These are phyloP conservation scores for Priocnemis perturbator DNA, from an alignment of 2,888 invertebrate species.

Conservation along the genomic window DNA sequence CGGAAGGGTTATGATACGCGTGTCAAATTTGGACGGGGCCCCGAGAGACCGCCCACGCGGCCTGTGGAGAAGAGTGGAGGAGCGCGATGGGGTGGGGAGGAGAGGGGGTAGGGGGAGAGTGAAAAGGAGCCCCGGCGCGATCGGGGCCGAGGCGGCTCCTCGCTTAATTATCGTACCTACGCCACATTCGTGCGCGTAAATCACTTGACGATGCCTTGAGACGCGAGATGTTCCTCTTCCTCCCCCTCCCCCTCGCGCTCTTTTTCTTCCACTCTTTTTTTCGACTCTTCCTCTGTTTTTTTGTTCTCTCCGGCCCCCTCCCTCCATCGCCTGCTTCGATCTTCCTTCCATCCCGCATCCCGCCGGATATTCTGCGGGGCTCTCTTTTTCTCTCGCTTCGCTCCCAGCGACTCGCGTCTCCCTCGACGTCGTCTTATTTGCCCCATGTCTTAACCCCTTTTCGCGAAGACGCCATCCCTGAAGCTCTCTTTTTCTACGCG, in stretches of 20 bases:
- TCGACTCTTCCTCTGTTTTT: conserved; percentile 18
- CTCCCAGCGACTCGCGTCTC: background rate
- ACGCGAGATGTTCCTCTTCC: conserved; percentile 38
- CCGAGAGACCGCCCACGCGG: conserved; percentile 69
- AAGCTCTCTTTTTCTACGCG: background rate
- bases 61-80: conserved; percentile 37
- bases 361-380: background rate
- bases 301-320: conserved; percentile 10
- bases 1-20: conserved; percentile 70
- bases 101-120: conserved; percentile 32
- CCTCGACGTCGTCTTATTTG: conserved; percentile 49
- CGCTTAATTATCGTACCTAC: conserved; percentile 72
- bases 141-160: conserved; percentile 60
- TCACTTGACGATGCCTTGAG: conserved; percentile 65
- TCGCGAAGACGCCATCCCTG: conserved; percentile 36
- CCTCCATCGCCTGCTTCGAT: background rate
- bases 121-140: conserved; percentile 53
- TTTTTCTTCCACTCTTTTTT: conserved; percentile 21
- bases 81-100: conserved; percentile 36
- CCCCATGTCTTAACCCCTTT: conserved; percentile 56
- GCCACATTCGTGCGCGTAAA: conserved; percentile 70
- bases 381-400: conserved; percentile 20
- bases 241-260: conserved; percentile 17
- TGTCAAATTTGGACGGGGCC: conserved; percentile 69
- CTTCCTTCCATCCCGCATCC: background rate